Base-by-base conservation (phyloP, 2,113 vertebrate species). In the Rallus limicola region DNA sequence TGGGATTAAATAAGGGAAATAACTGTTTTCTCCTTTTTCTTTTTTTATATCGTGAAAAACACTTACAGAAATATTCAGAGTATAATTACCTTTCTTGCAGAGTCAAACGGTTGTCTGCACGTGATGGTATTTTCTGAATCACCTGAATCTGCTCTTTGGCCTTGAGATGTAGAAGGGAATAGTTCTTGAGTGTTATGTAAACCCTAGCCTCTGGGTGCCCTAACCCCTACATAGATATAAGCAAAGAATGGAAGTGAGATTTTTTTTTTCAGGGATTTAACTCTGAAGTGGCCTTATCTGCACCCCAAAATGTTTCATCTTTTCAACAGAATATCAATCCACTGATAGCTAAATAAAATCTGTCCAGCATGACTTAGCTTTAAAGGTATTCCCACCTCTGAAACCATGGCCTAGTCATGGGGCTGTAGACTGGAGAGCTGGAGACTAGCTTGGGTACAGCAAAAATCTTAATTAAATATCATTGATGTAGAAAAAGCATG, bases 401-500 rank as follows among this genome's bases (percentile, higher is more conserved):
- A 60, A 69, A 16, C 9, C 10, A 3, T 38, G 21, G 50, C 25
- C 74, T 44, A 15, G 17, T 23, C 0, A 0, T 36, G 33, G 40
- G 29, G 24, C 29, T 11, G 8, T 4, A 13, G 42, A 20, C 34
- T 5, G 4, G n/a, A 48, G 44, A 65, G 21, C 40, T 59, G 63
- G 52, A 52, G 36, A 53, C 21, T 8, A 6, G 6, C 20, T 1
- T 68, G 21, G 12, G 23, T 63, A 50, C 53, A 44, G 7, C 52
- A 86, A 33, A 92, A 85, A 2, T 13, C 48, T 25, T 50, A 15
- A 2, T 64, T 38, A 78, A 52, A 12, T 16, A 42, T 8, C 48
- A 7, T 52, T 2, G 0, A 11, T 58, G 14, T 20, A 28, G 16
- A 56, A 50, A 36, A 50, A 52, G 6, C 56, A n/a, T 1, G 0